Conservation (phyloP, 1,140 invertebrate genomes). For the Elysia chlorotica region DNA sequence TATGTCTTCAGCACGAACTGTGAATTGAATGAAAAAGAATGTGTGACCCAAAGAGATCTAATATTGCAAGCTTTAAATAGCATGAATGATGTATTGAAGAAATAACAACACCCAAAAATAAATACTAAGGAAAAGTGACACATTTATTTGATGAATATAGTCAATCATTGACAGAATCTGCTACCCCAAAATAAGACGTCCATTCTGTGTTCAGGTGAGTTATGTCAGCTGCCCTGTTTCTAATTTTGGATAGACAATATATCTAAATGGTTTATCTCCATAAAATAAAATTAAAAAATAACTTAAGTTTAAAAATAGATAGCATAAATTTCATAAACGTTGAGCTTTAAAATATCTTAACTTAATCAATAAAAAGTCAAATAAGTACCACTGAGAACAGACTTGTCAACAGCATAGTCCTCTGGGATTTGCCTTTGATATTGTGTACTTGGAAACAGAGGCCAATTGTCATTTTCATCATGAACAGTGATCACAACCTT, state of each 20-base stretch:
- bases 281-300: background rate
- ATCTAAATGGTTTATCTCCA: background rate
- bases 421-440: conserved; percentile 10
- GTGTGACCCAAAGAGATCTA: too few relatives aligned
- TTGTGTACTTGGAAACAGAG: conserved; percentile 12
- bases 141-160: background rate
- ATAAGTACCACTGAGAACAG: background rate
- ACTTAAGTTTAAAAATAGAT: too few relatives aligned
- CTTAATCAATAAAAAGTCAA: background rate
- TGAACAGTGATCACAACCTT: conserved; percentile 16
- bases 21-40: too few relatives aligned
- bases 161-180: too few relatives aligned
- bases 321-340: too few relatives aligned
- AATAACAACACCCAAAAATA: too few relatives aligned
- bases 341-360: background rate
- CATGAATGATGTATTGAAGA: too few relatives aligned
- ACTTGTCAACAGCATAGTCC: background rate
- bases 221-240: too few relatives aligned
- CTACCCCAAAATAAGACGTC: too few relatives aligned
- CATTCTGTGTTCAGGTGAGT: too few relatives aligned
- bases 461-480: conserved; percentile 20
- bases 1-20: conserved; percentile 44
- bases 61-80: too few relatives aligned
- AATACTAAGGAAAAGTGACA: background rate
- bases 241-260: too few relatives aligned